Conservation (phyloP, 1,140 invertebrate genomes). For the Tetramorium alpestre region DNA sequence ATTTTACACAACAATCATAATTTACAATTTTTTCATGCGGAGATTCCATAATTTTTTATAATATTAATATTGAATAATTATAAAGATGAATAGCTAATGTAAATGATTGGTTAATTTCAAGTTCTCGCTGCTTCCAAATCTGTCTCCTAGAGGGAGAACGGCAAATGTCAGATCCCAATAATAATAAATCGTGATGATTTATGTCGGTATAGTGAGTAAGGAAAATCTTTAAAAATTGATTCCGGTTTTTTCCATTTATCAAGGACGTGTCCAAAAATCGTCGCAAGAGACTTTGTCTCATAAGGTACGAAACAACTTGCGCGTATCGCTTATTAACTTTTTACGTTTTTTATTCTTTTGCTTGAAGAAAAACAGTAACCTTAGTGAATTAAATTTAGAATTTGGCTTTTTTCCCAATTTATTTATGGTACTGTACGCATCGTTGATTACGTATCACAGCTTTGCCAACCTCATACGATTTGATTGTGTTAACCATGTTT, state of each 20-base stretch:
- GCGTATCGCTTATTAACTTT: background rate
- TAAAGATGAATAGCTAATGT: too few species aligned
- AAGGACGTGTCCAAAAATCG: background rate
- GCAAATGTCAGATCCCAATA: too few species aligned
- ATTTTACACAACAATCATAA: too few species aligned
- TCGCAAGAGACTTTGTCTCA: background rate
- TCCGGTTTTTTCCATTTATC: background rate
- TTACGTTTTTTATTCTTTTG: background rate
- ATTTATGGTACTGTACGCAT: background rate
- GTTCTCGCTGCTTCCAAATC: too few species aligned
- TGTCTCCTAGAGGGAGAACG: too few species aligned
- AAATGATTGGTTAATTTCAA: too few species aligned
- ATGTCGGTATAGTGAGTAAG: background rate
- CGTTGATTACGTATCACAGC: background rate
- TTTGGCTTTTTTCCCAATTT: background rate
- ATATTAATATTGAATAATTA: too few species aligned
- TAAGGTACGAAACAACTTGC: background rate
- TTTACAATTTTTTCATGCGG: too few species aligned
- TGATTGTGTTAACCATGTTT: slow-evolving; percentile 7
- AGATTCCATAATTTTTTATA: too few species aligned
- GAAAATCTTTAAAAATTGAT: background rate
- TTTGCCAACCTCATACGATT: slow-evolving; percentile 7
- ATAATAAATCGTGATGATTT: background rate
- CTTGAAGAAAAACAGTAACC: background rate
- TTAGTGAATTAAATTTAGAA: slow-evolving; percentile 13